phyloP scores from a whole-genome alignment of 2,888 invertebrate species.

The Acronicta leporina region DNA sequence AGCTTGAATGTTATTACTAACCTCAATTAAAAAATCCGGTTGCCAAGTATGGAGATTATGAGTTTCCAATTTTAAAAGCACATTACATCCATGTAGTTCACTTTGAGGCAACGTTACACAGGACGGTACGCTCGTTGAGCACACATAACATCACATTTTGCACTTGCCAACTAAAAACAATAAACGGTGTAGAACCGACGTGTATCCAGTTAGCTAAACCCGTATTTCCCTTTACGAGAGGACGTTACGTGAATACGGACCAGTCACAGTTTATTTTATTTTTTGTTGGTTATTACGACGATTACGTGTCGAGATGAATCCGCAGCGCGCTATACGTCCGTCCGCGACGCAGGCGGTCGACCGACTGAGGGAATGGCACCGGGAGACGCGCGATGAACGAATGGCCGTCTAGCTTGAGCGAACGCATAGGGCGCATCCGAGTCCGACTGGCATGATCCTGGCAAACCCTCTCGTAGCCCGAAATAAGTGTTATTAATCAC shows the following conservation, averaged over 20 bases:
- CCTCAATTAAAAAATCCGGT: conserved; percentile 69
- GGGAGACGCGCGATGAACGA: conserved; percentile 71
- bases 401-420: conserved; percentile 69
- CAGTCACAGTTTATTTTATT: conserved; percentile 73
- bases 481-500: conserved; percentile 74
- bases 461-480: conserved; percentile 60
- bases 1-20: conserved; percentile 59
- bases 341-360: conserved; percentile 71
- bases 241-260: conserved; percentile 69
- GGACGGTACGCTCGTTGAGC: conserved; percentile 79
- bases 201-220: conserved; percentile 71
- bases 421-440: conserved; percentile 78
- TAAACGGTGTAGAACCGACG: conserved; percentile 68
- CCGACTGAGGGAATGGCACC: conserved; percentile 77
- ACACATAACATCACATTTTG: conserved; percentile 88
- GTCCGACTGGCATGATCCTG: conserved; percentile 63
- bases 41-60: conserved; percentile 61
- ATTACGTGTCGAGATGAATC: conserved; percentile 69
- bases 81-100: conserved; percentile 84
- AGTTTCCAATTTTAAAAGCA: conserved; percentile 82
- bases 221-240: conserved; percentile 63
- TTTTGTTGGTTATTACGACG: conserved; percentile 75
- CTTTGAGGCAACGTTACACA: conserved; percentile 83
- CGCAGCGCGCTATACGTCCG: conserved; percentile 57
- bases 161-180: conserved; percentile 81